Evolutionary conservation across 2,113 vertebrate genomes (phyloP).

Genomic region (Hipposideros armiger): DNA sequence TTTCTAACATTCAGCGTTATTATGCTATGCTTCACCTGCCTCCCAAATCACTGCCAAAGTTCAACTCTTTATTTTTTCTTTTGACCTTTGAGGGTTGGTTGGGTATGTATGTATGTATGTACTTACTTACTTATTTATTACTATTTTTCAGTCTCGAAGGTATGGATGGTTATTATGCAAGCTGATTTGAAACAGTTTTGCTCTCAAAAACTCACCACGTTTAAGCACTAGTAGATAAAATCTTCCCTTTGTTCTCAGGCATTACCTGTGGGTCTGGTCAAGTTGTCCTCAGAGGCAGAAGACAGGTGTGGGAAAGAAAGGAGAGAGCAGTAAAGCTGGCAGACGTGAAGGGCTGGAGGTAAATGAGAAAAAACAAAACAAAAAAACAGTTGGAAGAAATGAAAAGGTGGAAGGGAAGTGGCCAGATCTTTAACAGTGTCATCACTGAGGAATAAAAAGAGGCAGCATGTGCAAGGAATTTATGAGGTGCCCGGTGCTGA

Average conservation of each 20-base stretch:
- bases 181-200: not conserved
- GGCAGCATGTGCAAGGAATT: not conserved
- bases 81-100: not conserved
- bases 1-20: not conserved
- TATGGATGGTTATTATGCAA: not conserved
- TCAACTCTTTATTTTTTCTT: not conserved
- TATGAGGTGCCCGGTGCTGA: not conserved
- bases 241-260: not conserved
- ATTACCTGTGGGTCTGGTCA: not conserved
- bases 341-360: not conserved
- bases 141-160: not conserved
- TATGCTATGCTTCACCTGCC: not conserved
- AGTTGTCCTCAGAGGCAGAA: not conserved
- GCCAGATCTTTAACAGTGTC: not conserved
- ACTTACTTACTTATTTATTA: not conserved
- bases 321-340: not conserved
- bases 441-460: not conserved
- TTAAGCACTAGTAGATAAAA: not conserved
- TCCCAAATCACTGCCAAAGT: not conserved
- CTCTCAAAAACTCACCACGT: not conserved
- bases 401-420: not conserved
- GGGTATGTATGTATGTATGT: not conserved
- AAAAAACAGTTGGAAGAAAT: not conserved
- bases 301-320: not conserved
- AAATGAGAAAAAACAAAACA: not conserved